Conservation (phyloP, 2,888 invertebrate genomes). For the Laspeyria flexula region DNA sequence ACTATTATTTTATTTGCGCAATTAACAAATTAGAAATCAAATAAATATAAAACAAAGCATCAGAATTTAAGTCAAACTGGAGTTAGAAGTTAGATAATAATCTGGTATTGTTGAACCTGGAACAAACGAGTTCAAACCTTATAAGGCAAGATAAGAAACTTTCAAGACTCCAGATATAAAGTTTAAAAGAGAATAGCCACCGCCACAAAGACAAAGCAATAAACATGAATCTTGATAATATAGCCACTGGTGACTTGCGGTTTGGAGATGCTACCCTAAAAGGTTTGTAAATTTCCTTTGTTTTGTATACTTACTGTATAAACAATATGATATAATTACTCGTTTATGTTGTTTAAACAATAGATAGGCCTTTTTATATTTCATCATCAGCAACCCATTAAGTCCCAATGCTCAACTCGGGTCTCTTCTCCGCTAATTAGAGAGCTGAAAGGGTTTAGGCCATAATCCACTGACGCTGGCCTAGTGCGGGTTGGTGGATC, state of each 20-base stretch:
- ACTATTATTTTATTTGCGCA: too few species aligned
- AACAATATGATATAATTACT: neutral
- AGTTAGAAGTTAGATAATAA: slow-evolving; percentile 45
- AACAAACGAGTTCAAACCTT: slow-evolving; percentile 51
- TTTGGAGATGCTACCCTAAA: slow-evolving; percentile 11
- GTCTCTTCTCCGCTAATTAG: too few species aligned
- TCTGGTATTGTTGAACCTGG: slow-evolving; percentile 45
- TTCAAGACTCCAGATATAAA: slow-evolving; percentile 45
- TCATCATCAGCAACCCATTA: too few species aligned
- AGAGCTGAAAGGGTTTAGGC: too few species aligned
- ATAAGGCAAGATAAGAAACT: slow-evolving; percentile 56
- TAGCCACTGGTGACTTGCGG: slow-evolving; percentile 17
- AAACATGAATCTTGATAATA: slow-evolving; percentile 48
- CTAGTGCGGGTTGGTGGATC: too few species aligned
- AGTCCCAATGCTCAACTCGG: too few species aligned
- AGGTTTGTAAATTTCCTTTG: neutral
- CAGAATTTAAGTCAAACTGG: slow-evolving; percentile 35
- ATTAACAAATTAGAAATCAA: slow-evolving; percentile 19
- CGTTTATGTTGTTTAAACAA: neutral
- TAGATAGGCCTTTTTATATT: neutral
- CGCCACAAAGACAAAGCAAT: slow-evolving; percentile 42
- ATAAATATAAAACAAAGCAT: slow-evolving; percentile 38
- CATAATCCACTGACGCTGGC: too few species aligned
- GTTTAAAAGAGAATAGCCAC: slow-evolving; percentile 36
- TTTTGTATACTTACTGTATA: neutral